Base-by-base conservation (phyloP, 2,113 vertebrate species). In the Melozone crissalis region DNA sequence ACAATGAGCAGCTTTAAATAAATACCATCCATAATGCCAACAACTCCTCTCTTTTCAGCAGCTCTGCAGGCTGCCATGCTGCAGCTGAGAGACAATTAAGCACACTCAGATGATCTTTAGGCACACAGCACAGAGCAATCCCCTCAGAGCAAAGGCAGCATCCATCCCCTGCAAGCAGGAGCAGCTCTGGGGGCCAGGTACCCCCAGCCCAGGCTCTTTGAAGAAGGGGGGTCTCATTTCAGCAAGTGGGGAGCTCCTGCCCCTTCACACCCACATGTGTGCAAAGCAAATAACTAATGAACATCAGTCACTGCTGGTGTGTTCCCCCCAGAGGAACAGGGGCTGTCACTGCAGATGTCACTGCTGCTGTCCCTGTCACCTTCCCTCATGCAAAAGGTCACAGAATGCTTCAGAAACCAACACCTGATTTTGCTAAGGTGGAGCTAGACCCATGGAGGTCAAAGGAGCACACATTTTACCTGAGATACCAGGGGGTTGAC, bases 61-160 rank as follows among this genome's bases (percentile, higher is more conserved):
- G 73, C 73, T 74, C 59, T 43, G 61, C 5, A 0, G 49, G 77
- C 81, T 76, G 87, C 78, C 59, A 15, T 21, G 46, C 35, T 78
- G 66, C 76, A 89, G 76, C 76, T 84, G 68, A 86, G 84, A 43
- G 19, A 72, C 84, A 87, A 84, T 89, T 90, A 72, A 68, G 35
- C 6, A 35, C 59, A 67, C 72, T 77, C 79, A 27, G 80, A 57
- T 63, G 91, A 84, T 63, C 61, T 69, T 7, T 23, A 21, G 61
- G 80, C 78, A 69, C 86, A 52, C 0, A 1, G 75, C 4, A 8
- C 41, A 46, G 37, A 79, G 41, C 30, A 11, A 63, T 7, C 43
- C 41, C 47, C 83, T 33, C 3, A 3, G 4, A 33, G 21, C 15
- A 46, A 18, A 49, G 72, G 76, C 86, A 63, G 74, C 6, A 1